These are phyloP conservation scores for Bellardia bayeri DNA, from an alignment of 2,888 invertebrate genomes.

Conservation along the genomic window DNA sequence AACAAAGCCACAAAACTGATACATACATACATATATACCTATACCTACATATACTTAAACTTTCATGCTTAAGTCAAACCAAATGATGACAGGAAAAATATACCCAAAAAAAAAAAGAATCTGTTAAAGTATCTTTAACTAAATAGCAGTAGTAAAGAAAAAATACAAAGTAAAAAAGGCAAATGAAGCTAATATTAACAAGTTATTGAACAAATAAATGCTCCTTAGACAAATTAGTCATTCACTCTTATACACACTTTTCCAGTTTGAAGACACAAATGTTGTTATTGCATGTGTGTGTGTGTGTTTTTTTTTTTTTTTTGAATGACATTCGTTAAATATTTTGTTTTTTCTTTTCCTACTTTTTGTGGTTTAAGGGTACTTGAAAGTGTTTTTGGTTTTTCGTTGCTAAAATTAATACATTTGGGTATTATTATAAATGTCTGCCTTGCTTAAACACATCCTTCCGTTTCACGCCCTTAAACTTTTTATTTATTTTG, in stretches of 20 bases:
- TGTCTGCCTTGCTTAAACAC: neutral
- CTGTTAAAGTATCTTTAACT: neutral
- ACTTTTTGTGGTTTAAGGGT: neutral
- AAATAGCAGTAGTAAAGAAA: neutral
- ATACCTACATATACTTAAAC: neutral
- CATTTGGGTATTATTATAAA: constrained; percentile 23
- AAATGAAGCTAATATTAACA: neutral
- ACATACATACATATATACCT: neutral
- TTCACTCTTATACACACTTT: no score
- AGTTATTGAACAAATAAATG: constrained; percentile 10
- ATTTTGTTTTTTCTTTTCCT: neutral
- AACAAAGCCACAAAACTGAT: constrained; percentile 41
- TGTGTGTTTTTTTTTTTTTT: neutral
- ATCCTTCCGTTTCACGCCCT: constrained; percentile 59
- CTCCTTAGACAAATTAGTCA: neutral
- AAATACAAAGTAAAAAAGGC: neutral
- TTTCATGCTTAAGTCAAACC: neutral
- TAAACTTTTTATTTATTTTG: neutral
- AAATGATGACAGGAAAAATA: constrained; percentile 17
- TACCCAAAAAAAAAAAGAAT: neutral
- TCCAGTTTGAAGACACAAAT: neutral
- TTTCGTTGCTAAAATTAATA: neutral
- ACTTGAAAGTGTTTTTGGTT: neutral
- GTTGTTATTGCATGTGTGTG: neutral
- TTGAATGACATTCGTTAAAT: neutral